Conservation (phyloP, 1,140 invertebrate species). For the Protaetia brevitarsis region DNA sequence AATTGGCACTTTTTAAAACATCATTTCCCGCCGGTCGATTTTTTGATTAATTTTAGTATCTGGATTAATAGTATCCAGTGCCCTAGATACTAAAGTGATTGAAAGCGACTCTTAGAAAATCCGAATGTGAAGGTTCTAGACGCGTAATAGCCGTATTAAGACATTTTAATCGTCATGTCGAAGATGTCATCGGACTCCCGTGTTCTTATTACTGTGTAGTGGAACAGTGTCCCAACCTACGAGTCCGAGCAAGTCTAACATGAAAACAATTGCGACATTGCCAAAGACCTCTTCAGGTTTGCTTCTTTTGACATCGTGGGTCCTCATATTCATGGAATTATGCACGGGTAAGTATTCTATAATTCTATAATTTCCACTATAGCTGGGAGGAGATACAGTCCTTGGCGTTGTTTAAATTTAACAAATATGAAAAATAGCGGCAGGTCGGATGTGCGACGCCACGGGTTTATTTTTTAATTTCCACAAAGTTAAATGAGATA, state of each 20-base stretch:
- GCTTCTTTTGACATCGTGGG: constrained; percentile 23
- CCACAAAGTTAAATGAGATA: constrained; percentile 13
- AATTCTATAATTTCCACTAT: too few species aligned
- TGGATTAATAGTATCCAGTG: constrained; percentile 21
- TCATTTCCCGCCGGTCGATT: too few species aligned
- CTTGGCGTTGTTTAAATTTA: too few species aligned
- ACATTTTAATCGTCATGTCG: too few species aligned
- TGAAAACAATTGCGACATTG: constrained; percentile 22
- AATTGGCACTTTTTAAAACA: too few species aligned
- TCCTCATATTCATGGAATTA: constrained; percentile 27
- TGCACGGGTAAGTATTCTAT: constrained; percentile 25
- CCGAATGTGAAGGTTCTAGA: too few species aligned
- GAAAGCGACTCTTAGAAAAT: too few species aligned
- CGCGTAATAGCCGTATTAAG: too few species aligned
- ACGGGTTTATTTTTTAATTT: too few species aligned
- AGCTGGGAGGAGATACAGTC: too few species aligned
- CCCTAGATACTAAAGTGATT: constrained; percentile 21
- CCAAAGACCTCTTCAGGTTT: constrained; percentile 24
- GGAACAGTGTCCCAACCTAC: neutral
- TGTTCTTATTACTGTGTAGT: neutral
- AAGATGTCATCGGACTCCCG: neutral
- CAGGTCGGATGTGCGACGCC: too few species aligned
- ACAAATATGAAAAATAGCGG: too few species aligned
- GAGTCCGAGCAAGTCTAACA: neutral
- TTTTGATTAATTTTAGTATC: neutral